A percentile compares a stretch with the other conserved stretches of the same genome.
Conservation (phyloP, 2,113 vertebrate species). For the Mustela nigripes region DNA sequence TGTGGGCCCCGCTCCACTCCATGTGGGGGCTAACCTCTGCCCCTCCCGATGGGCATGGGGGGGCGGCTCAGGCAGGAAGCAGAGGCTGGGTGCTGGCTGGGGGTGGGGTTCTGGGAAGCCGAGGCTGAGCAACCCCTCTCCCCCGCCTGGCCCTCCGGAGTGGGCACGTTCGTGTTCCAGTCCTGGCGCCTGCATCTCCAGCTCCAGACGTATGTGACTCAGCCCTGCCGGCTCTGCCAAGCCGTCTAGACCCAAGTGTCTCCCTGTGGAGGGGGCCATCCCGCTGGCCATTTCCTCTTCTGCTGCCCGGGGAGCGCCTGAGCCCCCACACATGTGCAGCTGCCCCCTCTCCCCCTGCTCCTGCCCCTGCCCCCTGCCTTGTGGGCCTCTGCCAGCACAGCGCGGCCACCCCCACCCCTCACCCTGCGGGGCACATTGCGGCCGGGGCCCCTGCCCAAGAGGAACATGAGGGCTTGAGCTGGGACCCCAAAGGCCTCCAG, state of each 20-base stretch:
- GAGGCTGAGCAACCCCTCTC: background rate
- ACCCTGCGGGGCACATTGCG: rapidly evolving
- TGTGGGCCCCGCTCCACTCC: background rate
- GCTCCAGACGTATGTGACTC: constrained; percentile 82
- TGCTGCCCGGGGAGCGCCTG: background rate
- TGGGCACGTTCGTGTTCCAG: constrained; percentile 69
- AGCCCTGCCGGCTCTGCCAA: constrained; percentile 77
- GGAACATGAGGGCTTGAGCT: background rate
- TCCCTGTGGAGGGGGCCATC: constrained; percentile 62
- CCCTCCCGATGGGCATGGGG: background rate
- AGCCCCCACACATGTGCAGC: background rate
- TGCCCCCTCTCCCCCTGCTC: background rate
- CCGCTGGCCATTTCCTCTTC: constrained; percentile 63
- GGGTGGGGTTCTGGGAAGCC: background rate
- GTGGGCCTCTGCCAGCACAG: background rate
- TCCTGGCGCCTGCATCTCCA: constrained; percentile 60
- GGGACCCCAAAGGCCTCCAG: no score
- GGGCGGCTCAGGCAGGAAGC: background rate
- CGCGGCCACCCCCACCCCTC: no score
- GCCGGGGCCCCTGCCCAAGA: background rate
- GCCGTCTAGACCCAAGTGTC: constrained; percentile 81
- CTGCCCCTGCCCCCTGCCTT: background rate
- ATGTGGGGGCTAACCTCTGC: background rate
- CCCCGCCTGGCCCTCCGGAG: background rate
- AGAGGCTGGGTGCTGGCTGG: background rate